Evolutionary conservation across 2,797 vertebrate genomes (phyloP).

Genomic region (Sciaenops ocellatus): DNA sequence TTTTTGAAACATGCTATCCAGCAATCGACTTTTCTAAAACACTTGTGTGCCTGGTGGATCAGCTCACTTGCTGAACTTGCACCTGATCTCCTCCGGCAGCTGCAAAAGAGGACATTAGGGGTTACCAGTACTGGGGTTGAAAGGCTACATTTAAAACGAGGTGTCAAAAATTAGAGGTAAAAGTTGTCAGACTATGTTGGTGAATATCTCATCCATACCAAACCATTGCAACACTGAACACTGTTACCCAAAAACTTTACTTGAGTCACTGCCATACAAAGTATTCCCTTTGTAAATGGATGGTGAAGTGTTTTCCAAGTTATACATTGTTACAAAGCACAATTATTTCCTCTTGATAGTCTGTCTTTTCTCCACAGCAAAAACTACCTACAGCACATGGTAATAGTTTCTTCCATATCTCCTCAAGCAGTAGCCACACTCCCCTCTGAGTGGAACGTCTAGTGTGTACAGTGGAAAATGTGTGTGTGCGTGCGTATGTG

Average conservation of each 20-base stretch:
- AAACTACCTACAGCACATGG: constrained; percentile 51
- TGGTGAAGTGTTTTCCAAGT: constrained; percentile 35
- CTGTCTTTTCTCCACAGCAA: constrained; percentile 42
- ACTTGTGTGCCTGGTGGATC: neutral
- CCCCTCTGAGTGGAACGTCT: constrained; percentile 52
- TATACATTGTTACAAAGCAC: constrained; percentile 27
- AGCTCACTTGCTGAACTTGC: neutral
- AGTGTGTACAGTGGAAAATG: constrained; percentile 51
- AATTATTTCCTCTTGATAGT: constrained; percentile 54
- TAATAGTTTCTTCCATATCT: constrained; percentile 57
- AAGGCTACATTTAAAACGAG: neutral
- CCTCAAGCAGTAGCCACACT: constrained; percentile 48
- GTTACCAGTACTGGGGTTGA: too few species aligned
- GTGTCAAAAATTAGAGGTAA: neutral
- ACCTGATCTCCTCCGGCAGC: neutral
- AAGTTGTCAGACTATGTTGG: neutral
- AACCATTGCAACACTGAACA: neutral
- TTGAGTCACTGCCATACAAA: constrained; percentile 15
- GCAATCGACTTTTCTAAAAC: constrained; percentile 23
- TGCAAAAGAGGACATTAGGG: neutral
- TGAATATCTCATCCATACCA: neutral
- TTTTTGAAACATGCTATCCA: constrained; percentile 4
- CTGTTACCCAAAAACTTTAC: constrained; percentile 27
- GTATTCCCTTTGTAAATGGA: constrained; percentile 4
- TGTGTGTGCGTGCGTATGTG: constrained; percentile 34